Evolutionary conservation across 2,113 vertebrate genomes (phyloP).

Genomic region (Meriones unguiculatus): DNA sequence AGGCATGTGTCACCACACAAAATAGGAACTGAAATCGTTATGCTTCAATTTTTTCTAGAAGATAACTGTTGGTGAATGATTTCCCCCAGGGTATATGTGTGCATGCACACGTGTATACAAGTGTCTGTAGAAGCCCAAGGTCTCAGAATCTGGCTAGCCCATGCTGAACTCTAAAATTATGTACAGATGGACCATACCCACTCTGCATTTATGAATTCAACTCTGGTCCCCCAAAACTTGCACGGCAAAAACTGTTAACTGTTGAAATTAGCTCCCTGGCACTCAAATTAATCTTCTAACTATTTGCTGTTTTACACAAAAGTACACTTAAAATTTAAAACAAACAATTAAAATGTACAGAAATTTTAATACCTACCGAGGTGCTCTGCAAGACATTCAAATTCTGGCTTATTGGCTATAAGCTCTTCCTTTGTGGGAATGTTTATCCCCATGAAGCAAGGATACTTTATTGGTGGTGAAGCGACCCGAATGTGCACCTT

Average conservation of each 20-base stretch:
- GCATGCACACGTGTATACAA: too few species aligned
- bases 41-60: neutral
- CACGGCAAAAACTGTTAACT: too few species aligned
- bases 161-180: neutral
- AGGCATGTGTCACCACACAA: neutral
- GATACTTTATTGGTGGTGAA: slow-evolving; percentile 96
- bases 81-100: too few species aligned
- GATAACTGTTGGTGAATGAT: neutral
- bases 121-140: neutral
- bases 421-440: slow-evolving; percentile 99
- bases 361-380: slow-evolving; percentile 89
- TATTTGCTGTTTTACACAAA: neutral
- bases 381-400: slow-evolving; percentile 94
- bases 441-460: slow-evolving; percentile 99
- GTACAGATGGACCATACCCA: neutral
- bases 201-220: neutral
- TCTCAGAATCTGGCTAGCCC: neutral
- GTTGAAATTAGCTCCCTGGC: neutral
- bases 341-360: neutral
- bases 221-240: neutral
- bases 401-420: slow-evolving; percentile 98
- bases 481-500: slow-evolving; percentile 98
- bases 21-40: neutral
- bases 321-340: too few species aligned
- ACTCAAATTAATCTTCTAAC: neutral